Conservation (phyloP, 2,888 invertebrate genomes). For the Gandaritis pyraliata region DNA sequence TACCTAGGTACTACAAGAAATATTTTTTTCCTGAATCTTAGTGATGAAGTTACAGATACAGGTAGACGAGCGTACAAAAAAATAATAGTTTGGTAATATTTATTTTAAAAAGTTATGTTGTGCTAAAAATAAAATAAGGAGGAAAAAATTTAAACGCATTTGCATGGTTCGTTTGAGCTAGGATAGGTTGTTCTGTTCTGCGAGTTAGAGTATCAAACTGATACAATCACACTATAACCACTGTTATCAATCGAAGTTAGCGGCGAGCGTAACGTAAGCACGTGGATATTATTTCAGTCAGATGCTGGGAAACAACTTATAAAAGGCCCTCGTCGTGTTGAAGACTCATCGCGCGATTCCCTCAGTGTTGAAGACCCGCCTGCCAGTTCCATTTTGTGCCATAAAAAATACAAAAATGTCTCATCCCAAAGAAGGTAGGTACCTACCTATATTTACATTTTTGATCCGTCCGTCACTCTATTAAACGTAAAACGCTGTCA, state of each 20-base stretch:
- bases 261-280: conserved; percentile 57
- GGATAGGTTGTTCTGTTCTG: too few relatives aligned
- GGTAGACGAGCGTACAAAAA: too few relatives aligned
- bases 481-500: conserved; percentile 38
- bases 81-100: too few relatives aligned
- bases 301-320: conserved; percentile 66
- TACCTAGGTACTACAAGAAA: too few relatives aligned
- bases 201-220: conserved; percentile 54
- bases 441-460: conserved; percentile 48
- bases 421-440: conserved; percentile 77
- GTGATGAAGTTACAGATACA: too few relatives aligned
- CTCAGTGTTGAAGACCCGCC: conserved; percentile 53
- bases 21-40: too few relatives aligned
- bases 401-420: conserved; percentile 61
- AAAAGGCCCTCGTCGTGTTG: conserved; percentile 65
- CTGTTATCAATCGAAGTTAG: conserved; percentile 64
- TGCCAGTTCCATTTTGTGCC: conserved; percentile 31
- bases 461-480: conserved; percentile 34
- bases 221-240: conserved; percentile 46
- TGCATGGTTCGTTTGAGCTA: too few relatives aligned
- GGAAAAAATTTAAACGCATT: too few relatives aligned
- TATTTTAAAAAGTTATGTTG: too few relatives aligned
- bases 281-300: conserved; percentile 64
- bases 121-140: too few relatives aligned
- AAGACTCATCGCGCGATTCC: conserved; percentile 62